phyloP scores from a whole-genome alignment of 1,140 invertebrate species.

The Drosophila nasuta region DNA sequence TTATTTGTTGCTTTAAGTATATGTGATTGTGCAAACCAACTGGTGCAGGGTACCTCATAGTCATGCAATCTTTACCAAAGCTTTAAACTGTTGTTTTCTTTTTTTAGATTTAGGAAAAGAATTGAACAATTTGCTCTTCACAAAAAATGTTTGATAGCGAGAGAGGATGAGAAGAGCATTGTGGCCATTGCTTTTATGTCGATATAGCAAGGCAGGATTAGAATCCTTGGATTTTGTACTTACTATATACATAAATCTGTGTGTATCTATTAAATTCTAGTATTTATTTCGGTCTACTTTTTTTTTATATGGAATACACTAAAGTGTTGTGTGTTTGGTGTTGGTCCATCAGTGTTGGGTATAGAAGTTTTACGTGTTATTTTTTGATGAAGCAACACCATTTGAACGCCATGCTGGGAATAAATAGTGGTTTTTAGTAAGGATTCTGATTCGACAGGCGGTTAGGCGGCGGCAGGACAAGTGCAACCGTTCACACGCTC shows the following conservation, averaged over 20 bases:
- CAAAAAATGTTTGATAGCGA: constrained; percentile 56
- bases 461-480: constrained; percentile 37
- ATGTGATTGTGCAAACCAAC: too few species aligned
- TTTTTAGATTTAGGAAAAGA: constrained; percentile 29
- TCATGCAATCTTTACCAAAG: too few species aligned
- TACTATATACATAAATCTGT: too few species aligned
- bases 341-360: not conserved
- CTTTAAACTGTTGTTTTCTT: constrained; percentile 4
- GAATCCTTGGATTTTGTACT: too few species aligned
- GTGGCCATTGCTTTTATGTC: constrained; percentile 17
- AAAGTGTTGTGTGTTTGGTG: not conserved
- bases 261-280: not conserved
- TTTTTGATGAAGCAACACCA: constrained; percentile 17
- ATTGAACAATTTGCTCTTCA: constrained; percentile 67
- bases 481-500: constrained; percentile 65
- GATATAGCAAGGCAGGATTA: not conserved
- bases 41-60: too few species aligned
- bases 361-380: constrained; percentile 13
- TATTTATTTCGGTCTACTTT: not conserved
- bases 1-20: too few species aligned
- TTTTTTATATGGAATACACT: too few species aligned
- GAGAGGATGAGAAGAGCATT: not conserved
- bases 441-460: constrained; percentile 22
- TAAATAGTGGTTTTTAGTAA: constrained; percentile 36
- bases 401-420: constrained; percentile 26